Evolutionary conservation across 1,140 invertebrate genomes (phyloP).

Genomic region (Drosophila nikananu): DNA sequence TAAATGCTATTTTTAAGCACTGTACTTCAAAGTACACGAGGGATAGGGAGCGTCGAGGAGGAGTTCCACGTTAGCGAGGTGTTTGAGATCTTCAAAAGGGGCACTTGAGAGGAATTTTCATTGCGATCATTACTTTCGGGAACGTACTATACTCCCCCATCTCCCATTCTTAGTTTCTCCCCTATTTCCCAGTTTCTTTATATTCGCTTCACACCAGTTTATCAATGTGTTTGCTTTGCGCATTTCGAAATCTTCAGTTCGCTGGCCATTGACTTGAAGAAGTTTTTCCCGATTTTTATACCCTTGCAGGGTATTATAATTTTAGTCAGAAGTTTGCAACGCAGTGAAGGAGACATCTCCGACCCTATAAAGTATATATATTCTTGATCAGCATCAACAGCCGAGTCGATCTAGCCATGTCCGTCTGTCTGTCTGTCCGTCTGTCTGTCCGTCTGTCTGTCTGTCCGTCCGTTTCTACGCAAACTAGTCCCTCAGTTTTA

Average conservation of each 20-base stretch:
- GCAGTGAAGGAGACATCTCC: no score
- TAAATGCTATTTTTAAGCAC: constrained; percentile 34
- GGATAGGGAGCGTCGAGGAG: neutral
- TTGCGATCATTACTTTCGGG: constrained; percentile 17
- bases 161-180: neutral
- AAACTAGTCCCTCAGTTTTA: no score
- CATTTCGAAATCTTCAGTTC: constrained; percentile 15
- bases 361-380: no score
- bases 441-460: no score
- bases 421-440: no score
- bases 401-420: no score
- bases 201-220: constrained; percentile 6
- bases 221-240: constrained; percentile 9
- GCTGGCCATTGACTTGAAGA: constrained; percentile 16
- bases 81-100: constrained; percentile 54
- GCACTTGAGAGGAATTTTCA: constrained; percentile 52
- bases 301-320: no score
- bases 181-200: neutral
- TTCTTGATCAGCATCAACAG: no score
- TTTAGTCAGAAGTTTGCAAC: no score
- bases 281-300: constrained; percentile 2
- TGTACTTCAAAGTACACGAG: constrained; percentile 6
- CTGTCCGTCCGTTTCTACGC: no score
- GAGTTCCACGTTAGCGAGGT: constrained; percentile 3
- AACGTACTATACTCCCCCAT: neutral